Evolutionary conservation across 2,888 invertebrate genomes (phyloP), one percentile per base, ranked within the genome.

Genomic region (Capitulum mitella): DNA sequence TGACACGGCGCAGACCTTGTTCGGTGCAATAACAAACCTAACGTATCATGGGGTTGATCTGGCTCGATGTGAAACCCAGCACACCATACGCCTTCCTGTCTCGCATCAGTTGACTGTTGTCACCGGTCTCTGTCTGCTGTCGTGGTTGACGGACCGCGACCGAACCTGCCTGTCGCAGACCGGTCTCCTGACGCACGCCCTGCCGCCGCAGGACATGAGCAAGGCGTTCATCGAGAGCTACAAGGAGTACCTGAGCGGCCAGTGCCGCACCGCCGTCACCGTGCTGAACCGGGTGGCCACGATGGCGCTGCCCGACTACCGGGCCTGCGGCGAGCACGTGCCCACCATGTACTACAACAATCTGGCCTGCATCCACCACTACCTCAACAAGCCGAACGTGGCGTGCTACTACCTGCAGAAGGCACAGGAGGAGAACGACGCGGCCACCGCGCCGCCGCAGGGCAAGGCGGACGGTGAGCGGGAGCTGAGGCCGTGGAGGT

Each of bases 381-480:
- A 92, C 58, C 89, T 93, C 86, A 91, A 91, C 34, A 94, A 94
- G 87, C 92, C 92, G 77, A 91, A 92, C 85, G 88, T 94, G 80
- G 93, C 93, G 14, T 90, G 91, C 78, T 91, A 92, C 84, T 93
- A 93, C 86, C 90, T 93, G 82, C 91, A 92, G 83, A 90, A 91
- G 86, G 93, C 94, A 77, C 86, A 94, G 8, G 90, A 91, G 84
- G 92, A 93, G 85, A 93, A 93, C 84, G 88, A 89, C 80, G 84
- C 43, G 16, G 46, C 54, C 22, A 32, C 54, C 54, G 48, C 37
- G 8, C 37, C 40, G 70, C 64, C 64, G 64, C 51, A 37, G 58
- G 10, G 40, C 40, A 70, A 70, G 40, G 12, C 70, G 1, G 70
- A 70, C 0, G 70, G 70, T 70, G 70, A 26, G 70, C 16, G 19